Conservation (phyloP, 2,113 vertebrate species). For the Laticauda colubrina region DNA sequence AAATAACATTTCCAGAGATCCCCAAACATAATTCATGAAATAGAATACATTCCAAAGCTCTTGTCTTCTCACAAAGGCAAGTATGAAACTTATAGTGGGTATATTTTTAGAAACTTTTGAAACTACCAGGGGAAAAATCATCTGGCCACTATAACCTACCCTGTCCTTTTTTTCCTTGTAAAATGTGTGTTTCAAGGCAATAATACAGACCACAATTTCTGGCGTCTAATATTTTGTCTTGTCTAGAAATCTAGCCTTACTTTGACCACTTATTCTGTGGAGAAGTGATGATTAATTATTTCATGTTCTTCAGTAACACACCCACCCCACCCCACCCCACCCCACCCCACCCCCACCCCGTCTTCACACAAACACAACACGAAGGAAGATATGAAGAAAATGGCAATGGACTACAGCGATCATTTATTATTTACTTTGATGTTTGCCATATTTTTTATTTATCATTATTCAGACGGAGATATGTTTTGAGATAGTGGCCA, state of each 20-base stretch:
- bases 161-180: neutral
- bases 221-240: neutral
- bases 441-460: neutral
- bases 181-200: neutral
- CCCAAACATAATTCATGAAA: neutral
- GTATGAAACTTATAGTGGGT: neutral
- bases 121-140: neutral
- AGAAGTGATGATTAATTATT: neutral
- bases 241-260: neutral
- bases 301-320: neutral
- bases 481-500: neutral
- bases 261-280: neutral
- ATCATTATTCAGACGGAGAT: neutral
- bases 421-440: neutral
- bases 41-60: neutral
- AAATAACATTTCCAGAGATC: neutral
- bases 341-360: no score
- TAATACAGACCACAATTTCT: neutral
- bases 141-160: neutral
- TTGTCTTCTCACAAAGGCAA: neutral
- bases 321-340: no score
- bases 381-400: neutral
- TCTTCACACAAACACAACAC: no score
- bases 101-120: neutral
- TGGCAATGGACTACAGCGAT: neutral